Evolutionary conservation across 2,797 vertebrate genomes (phyloP).

Genomic region (Lophotriccus pileatus): DNA sequence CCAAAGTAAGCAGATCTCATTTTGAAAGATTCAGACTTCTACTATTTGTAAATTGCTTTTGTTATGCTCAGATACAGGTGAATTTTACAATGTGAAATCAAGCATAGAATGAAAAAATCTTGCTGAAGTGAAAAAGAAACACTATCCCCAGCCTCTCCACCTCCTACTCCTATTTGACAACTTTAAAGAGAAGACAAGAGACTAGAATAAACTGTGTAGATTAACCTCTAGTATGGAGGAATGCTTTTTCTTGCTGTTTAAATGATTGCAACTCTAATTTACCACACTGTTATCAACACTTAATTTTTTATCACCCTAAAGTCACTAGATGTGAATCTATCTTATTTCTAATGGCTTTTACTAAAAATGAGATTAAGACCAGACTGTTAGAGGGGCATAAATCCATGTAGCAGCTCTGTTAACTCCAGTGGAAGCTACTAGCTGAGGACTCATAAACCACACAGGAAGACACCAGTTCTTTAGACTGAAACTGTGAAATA

Average conservation of each 20-base stretch:
- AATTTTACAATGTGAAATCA: constrained; percentile 66
- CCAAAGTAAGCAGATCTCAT: constrained; percentile 7
- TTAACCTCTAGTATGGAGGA: background rate
- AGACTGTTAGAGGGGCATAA: background rate
- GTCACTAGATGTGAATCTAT: background rate
- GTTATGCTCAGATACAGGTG: constrained; percentile 54
- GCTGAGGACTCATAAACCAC: background rate
- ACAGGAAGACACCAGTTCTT: background rate
- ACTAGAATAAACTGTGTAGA: background rate
- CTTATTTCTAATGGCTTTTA: background rate
- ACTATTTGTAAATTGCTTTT: constrained; percentile 55
- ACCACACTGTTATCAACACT: background rate
- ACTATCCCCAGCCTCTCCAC: background rate
- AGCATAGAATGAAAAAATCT: constrained; percentile 37
- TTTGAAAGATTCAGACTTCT: constrained; percentile 42
- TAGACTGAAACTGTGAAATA: background rate
- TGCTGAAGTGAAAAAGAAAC: constrained; percentile 37
- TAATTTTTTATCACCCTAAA: background rate
- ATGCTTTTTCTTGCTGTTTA: background rate
- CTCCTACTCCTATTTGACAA: background rate
- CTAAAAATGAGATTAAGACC: background rate
- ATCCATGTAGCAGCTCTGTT: background rate
- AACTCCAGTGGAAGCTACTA: background rate
- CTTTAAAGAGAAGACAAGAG: background rate
- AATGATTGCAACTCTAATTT: background rate